phyloP scores from a whole-genome alignment of 2,888 invertebrate genomes.

The Zootermopsis nevadensis region DNA sequence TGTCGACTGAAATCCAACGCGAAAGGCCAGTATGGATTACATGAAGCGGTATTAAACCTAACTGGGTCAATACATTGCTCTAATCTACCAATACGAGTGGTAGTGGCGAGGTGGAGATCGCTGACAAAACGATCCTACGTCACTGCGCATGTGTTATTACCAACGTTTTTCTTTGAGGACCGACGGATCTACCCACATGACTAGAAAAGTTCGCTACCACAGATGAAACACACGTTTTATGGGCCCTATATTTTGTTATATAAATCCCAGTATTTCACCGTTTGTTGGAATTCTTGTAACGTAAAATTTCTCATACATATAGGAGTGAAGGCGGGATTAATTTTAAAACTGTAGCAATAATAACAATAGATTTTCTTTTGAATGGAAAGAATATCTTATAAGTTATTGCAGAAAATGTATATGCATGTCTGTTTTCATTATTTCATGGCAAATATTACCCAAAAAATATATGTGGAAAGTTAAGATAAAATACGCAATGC shows the following conservation, averaged over 20 bases:
- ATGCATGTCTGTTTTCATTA: background rate
- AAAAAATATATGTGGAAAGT: background rate
- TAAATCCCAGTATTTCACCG: background rate
- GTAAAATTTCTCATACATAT: background rate
- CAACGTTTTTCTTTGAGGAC: background rate
- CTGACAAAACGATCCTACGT: background rate
- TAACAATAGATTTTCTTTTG: too few species aligned
- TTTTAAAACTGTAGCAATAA: background rate
- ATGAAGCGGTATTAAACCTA: background rate
- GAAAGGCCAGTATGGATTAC: background rate
- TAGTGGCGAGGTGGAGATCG: background rate
- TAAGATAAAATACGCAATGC: constrained; percentile 5
- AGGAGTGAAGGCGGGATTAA: background rate
- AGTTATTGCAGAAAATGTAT: background rate
- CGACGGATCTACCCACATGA: background rate
- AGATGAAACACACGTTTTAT: constrained; percentile 3
- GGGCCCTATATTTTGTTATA: background rate
- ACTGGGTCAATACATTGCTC: constrained; percentile 2
- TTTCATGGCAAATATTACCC: background rate
- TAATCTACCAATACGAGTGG: background rate
- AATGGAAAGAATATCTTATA: background rate
- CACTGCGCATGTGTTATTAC: constrained; percentile 7
- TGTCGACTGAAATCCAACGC: background rate
- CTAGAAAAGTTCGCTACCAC: background rate
- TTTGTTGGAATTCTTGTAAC: background rate